These are phyloP conservation scores for Dysmachus trigonus DNA, from an alignment of 2,888 invertebrate species.

Conservation along the genomic window DNA sequence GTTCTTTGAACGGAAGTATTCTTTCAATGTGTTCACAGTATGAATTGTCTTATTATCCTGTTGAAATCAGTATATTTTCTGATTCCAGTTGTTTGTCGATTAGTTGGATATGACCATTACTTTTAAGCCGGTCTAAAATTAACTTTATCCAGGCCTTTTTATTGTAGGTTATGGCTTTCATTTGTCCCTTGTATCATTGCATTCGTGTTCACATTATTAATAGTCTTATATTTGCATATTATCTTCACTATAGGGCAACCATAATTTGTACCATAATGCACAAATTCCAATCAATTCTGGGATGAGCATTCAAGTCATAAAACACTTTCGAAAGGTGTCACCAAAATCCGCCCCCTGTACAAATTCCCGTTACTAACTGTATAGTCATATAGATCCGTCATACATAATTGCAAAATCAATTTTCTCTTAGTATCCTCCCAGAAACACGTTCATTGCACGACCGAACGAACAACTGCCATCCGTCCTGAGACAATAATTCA, in stretches of 20 bases:
- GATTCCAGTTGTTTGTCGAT: no score
- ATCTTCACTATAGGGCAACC: not conserved
- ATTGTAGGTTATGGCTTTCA: no score
- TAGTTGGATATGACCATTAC: no score
- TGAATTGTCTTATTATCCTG: no score
- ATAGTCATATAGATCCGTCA: not conserved
- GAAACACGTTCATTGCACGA: not conserved
- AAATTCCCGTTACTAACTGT: not conserved
- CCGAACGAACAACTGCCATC: not conserved
- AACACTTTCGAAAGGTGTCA: not conserved
- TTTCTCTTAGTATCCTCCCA: not conserved
- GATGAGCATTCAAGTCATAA: not conserved
- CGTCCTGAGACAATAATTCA: slow-evolving; percentile 24
- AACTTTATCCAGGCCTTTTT: no score
- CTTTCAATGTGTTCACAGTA: no score
- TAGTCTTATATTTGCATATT: not conserved
- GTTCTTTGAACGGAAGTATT: no score
- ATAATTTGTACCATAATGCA: not conserved
- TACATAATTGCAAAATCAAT: not conserved
- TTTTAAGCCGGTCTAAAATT: no score
- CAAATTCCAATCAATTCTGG: not conserved
- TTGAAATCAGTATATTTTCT: no score
- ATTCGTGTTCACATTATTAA: not conserved
- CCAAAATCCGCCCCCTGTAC: not conserved
- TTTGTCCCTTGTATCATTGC: no score